Percentiles rank a stretch among this genome's conserved stretches.
Evolutionary conservation across 2,797 vertebrate species (phyloP).

Genomic region (Rhodeus uyekii): DNA sequence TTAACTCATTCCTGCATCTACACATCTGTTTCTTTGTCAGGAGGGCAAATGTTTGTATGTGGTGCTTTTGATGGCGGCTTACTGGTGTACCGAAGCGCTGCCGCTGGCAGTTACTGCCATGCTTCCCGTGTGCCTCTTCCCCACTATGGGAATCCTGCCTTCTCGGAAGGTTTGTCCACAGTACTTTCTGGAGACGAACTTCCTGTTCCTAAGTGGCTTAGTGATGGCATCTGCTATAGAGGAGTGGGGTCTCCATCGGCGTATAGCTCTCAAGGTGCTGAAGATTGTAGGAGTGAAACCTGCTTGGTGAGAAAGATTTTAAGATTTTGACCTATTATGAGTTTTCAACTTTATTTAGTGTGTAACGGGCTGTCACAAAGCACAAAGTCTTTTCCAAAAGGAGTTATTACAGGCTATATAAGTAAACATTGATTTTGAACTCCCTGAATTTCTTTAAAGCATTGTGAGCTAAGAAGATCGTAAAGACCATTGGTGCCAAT

Average conservation of each 20-base stretch:
- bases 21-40: slow-evolving; percentile 64
- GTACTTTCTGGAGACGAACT: slow-evolving; percentile 97
- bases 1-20: neutral
- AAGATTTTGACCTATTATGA: neutral
- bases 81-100: slow-evolving; percentile 96
- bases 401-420: neutral
- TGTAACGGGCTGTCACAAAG: neutral
- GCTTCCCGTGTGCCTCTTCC: slow-evolving; percentile 93
- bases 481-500: neutral
- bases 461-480: neutral
- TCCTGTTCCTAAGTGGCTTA: slow-evolving; percentile 94
- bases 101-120: slow-evolving; percentile 93
- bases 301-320: slow-evolving; percentile 81
- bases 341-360: neutral
- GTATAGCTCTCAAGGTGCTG: slow-evolving; percentile 92
- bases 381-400: neutral
- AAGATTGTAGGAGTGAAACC: slow-evolving; percentile 90
- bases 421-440: neutral
- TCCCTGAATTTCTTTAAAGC: neutral
- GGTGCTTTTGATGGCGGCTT: slow-evolving; percentile 91
- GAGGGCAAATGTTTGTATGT: slow-evolving; percentile 95
- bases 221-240: slow-evolving; percentile 95
- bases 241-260: slow-evolving; percentile 93
- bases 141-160: slow-evolving; percentile 89
- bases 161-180: slow-evolving; percentile 90